phyloP scores from a whole-genome alignment of 2,113 vertebrate genomes.

The Oncorhynchus kisutch region DNA sequence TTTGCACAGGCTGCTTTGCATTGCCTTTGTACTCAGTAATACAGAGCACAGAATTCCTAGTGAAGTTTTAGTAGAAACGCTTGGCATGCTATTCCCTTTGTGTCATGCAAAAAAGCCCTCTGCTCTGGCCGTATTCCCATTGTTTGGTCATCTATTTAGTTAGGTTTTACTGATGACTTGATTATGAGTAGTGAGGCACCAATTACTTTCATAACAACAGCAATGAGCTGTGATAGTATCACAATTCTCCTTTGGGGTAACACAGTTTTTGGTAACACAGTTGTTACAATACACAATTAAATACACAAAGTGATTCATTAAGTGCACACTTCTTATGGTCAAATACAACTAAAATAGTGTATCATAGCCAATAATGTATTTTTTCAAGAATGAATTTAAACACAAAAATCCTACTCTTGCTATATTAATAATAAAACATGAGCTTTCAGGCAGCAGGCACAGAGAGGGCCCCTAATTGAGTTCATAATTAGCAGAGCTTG shows the following conservation, averaged over 20 bases:
- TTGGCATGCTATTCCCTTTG: constrained; percentile 32
- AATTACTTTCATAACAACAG: not conserved
- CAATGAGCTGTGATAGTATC: not conserved
- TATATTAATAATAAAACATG: constrained; percentile 62
- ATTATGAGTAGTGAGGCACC: not conserved
- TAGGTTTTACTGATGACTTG: constrained; percentile 32
- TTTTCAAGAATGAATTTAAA: not conserved
- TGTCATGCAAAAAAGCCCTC: not conserved
- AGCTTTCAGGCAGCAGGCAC: constrained; percentile 57
- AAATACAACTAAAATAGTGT: not conserved
- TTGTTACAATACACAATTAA: not conserved
- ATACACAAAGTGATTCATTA: not conserved
- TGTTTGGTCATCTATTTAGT: constrained; percentile 28
- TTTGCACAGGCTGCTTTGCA: constrained; percentile 62
- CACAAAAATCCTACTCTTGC: constrained; percentile 17
- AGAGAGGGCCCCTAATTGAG: constrained; percentile 64
- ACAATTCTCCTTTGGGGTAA: not conserved
- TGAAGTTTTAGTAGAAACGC: constrained; percentile 48
- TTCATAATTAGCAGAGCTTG: constrained; percentile 64
- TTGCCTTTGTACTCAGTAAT: constrained; percentile 51
- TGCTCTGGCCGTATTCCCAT: constrained; percentile 8
- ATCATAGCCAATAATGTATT: not conserved
- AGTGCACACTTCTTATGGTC: not conserved
- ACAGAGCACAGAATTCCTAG: constrained; percentile 61
- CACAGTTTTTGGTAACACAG: not conserved